Base-by-base conservation (phyloP, 2,113 vertebrate genomes). In the Myodes glareolus region DNA sequence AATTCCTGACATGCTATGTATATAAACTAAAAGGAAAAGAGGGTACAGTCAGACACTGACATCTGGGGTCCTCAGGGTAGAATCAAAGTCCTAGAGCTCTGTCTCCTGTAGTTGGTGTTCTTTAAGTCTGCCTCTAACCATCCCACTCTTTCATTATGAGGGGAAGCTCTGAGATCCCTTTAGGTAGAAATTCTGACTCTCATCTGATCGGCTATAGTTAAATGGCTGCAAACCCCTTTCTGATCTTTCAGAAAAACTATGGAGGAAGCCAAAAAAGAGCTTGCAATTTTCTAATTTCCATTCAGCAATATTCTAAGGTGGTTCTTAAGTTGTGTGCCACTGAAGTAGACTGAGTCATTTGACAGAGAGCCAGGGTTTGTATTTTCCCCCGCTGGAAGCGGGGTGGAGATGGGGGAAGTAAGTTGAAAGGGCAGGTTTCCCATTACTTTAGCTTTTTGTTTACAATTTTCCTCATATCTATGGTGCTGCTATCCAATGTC, bases 161-260 rank as follows among this genome's bases (percentile, higher is more conserved):
- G 67, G 45, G 36, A 81, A 82, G 77, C 70, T 75, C 94, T 67
- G 72, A 58, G 85, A 78, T 78, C 25, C 12, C n/a, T 93, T 94
- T 89, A 47, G 55, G 78, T 19, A 93, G 63, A 84, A 87, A 90
- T 85, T 88, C 85, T 92, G 36, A 52, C 58, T 97, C 39, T 65
- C 45, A 31, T 16, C 17, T 58, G 50, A 86, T 58, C 52, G 50
- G 55, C 45, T 36, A 27, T 5, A 70, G 67, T 68, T 55, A 88
- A 89, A 80, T 67, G 45, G 39, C 68, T 87, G 70, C 50, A 88
- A 25, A 76, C 68, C 65, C 47, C 55, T 89, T 61, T 94, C 73
- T 88, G 84, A 90, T 52, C 88, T 42, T 77, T 12, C 78, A 61
- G 50, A 94, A 12, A 50, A 94, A 9, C 19, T 47, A 42, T 58